phyloP scores from a whole-genome alignment of 2,113 vertebrate genomes.

The Phalacrocorax brasilianus region DNA sequence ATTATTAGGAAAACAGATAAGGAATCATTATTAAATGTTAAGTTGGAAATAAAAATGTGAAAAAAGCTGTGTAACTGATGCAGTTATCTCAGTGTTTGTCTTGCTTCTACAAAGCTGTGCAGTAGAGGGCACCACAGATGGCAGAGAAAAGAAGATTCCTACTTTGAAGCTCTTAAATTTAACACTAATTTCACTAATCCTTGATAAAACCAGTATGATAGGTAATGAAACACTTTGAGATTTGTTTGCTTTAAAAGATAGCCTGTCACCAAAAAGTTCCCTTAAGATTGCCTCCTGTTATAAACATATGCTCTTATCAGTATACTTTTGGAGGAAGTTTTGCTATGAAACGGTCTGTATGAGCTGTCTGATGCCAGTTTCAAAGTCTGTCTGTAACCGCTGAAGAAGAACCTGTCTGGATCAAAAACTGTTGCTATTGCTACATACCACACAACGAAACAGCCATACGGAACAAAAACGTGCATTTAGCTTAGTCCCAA shows the following conservation, averaged over 20 bases:
- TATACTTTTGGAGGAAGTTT: not conserved
- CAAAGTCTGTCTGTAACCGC: not conserved
- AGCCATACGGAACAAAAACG: not conserved
- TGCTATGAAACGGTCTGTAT: not conserved
- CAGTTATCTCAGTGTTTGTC: not conserved
- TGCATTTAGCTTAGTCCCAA: not conserved
- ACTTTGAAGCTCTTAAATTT: not conserved
- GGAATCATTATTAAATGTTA: not conserved
- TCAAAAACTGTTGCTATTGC: not conserved
- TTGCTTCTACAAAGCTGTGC: not conserved
- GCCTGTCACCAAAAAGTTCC: not conserved
- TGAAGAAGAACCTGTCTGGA: not conserved
- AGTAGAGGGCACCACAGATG: conserved; percentile 7
- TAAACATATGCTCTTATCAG: not conserved
- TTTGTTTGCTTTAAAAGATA: not conserved
- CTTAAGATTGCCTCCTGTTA: not conserved
- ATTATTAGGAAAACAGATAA: not conserved
- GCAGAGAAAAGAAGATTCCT: not conserved
- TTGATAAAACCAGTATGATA: not conserved
- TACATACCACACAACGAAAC: not conserved
- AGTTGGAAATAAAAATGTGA: not conserved
- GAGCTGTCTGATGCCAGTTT: not conserved
- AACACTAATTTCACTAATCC: not conserved
- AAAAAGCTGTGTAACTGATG: not conserved
- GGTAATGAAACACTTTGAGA: not conserved